Evolutionary conservation across 2,797 vertebrate species (phyloP).

Genomic region (Cirrhinus molitorella): DNA sequence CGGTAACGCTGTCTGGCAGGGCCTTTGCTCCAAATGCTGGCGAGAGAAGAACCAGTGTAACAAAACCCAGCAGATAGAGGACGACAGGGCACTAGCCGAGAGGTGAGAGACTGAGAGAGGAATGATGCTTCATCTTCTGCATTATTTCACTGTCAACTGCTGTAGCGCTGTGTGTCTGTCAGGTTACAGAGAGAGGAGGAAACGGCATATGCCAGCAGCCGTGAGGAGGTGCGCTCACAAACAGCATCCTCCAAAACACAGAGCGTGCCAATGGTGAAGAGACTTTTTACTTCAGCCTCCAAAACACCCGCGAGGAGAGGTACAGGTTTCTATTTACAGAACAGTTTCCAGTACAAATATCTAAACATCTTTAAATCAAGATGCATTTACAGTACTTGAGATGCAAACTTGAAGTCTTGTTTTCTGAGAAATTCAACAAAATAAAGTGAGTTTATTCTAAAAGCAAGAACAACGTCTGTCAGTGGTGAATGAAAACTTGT

Average conservation of each 20-base stretch:
- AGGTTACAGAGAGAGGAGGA: slow-evolving; percentile 95
- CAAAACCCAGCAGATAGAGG: slow-evolving; percentile 92
- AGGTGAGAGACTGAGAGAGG: slow-evolving; percentile 74
- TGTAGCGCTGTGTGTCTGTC: slow-evolving; percentile 14
- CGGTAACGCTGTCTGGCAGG: slow-evolving; percentile 92
- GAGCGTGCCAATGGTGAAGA: slow-evolving; percentile 94
- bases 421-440: background rate
- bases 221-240: slow-evolving; percentile 83
- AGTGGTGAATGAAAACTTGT: background rate
- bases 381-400: background rate
- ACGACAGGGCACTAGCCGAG: slow-evolving; percentile 94
- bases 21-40: slow-evolving; percentile 97
- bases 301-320: slow-evolving; percentile 90
- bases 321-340: too few relatives aligned
- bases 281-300: slow-evolving; percentile 91
- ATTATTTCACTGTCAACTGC: background rate
- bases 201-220: slow-evolving; percentile 88
- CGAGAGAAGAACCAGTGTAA: slow-evolving; percentile 91
- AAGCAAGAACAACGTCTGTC: background rate
- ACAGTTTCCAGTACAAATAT: too few relatives aligned
- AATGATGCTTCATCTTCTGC: background rate
- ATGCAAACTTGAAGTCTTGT: background rate
- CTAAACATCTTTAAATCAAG: background rate
- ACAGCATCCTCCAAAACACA: slow-evolving; percentile 87
- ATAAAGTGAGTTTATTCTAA: background rate